Conservation (phyloP, 2,113 vertebrate species). For the Rhynchomys soricoides region DNA sequence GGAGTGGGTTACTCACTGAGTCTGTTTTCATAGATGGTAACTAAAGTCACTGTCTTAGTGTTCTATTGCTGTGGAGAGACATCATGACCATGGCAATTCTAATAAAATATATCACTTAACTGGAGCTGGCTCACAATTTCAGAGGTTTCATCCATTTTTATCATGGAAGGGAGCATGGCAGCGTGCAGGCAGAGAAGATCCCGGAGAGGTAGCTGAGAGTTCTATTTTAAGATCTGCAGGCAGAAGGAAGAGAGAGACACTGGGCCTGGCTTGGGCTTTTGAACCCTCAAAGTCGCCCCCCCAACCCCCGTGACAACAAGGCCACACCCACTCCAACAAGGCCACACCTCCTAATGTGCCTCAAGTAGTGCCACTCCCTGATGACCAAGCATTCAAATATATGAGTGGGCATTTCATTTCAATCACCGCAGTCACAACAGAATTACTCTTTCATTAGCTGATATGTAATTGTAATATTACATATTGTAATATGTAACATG, state of each 20-base stretch:
- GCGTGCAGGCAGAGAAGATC: accelerated
- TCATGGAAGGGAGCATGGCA: neutral
- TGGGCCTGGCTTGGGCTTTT: neutral
- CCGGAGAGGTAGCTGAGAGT: neutral
- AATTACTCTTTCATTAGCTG: neutral
- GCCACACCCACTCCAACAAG: neutral
- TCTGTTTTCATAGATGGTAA: neutral
- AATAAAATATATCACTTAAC: neutral
- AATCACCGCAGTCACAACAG: neutral
- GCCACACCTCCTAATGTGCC: neutral
- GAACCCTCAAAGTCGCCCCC: neutral
- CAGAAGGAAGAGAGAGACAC: neutral
- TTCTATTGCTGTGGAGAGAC: neutral
- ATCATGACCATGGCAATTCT: neutral
- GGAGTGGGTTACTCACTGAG: neutral
- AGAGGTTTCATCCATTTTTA: neutral
- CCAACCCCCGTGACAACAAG: neutral
- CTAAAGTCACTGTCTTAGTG: neutral
- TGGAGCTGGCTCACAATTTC: neutral
- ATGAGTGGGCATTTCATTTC: neutral
- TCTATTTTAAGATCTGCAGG: neutral
- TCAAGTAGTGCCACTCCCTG: neutral
- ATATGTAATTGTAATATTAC: neutral
- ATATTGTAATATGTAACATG: no score
- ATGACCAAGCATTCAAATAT: neutral